Base-by-base conservation (phyloP, 92 coral and sea anemone species). In the Plumapathes pennacea region DNA sequence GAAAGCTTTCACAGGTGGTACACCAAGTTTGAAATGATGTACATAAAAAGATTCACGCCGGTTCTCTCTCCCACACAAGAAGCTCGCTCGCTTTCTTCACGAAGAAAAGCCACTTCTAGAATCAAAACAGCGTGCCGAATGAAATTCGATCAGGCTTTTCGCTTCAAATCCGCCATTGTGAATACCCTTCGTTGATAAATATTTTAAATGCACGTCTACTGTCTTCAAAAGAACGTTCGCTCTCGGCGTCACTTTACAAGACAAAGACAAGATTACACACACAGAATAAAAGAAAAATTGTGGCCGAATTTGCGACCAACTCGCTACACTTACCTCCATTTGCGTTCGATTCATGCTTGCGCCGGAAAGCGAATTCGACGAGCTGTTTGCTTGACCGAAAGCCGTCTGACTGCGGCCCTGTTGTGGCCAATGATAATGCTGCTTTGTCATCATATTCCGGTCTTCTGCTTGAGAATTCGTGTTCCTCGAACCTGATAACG, bases 111-210 rank as follows among this genome's bases (percentile, higher is more conserved):
- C n/a, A n/a, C n/a, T n/a, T n/a, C n/a, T n/a, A n/a, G n/a, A n/a
- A n/a, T n/a, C n/a, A n/a, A n/a, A n/a, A n/a, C n/a, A n/a, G n/a
- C n/a, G n/a, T n/a, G n/a, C n/a, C n/a, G n/a, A n/a, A 42, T 83
- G 96, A 87, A 87, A 87, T 79, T 52, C 76, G 96, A 87, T 87
- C 90, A n/a, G 62, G 83, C 83, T 75, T 50, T 50, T 61, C 64
- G 82, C 85, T 60, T 67, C 78, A 57, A 69, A 74, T 72, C 95
- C 96, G 96, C 96, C 96, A 87, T 87, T 83, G 72, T 84, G 63
- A 50, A 49, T 50, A 48, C 58, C 25, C 48, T 68, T 62, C 25
- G 60, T 52, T 63, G 85, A 87, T 87, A 87, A 87, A 87, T 87
- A 87, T 87, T 87, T 87, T 62, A 87, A 68, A 74, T 74, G 85